Conservation (phyloP, 2,113 vertebrate species). For the Tragelaphus imberbis region DNA sequence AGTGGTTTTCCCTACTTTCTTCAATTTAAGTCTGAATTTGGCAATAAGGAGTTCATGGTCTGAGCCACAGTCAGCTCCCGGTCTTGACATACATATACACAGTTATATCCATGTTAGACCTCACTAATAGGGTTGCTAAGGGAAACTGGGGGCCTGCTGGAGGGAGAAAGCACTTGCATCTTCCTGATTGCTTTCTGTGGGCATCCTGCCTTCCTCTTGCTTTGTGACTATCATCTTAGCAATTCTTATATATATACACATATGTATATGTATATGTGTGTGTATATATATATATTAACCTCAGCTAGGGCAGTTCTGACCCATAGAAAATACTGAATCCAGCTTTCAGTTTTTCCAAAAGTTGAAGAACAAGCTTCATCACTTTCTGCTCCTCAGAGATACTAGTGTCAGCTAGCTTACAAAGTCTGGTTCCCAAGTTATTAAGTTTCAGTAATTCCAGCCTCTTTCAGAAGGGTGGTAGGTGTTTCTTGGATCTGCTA, state of each 20-base stretch:
- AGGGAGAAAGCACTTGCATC: background rate
- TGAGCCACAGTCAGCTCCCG: no score
- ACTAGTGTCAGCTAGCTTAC: background rate
- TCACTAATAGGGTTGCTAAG: background rate
- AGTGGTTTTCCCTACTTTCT: no score
- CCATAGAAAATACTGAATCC: background rate
- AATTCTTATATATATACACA: background rate
- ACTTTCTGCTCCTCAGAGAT: background rate
- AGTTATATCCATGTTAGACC: background rate
- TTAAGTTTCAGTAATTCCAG: background rate
- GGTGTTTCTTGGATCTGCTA: background rate
- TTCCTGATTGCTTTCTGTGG: background rate
- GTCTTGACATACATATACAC: background rate
- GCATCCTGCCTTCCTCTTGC: background rate
- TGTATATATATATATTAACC: background rate
- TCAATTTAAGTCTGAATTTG: no score
- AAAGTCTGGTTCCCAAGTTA: background rate
- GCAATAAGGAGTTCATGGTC: no score
- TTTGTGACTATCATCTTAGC: background rate
- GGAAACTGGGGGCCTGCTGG: background rate
- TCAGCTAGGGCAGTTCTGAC: background rate
- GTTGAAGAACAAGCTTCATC: background rate
- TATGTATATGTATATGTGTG: no score
- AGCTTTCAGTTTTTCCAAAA: background rate
- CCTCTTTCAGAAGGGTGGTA: background rate